These are phyloP conservation scores for Dermolepida albohirtum DNA, from an alignment of 2,888 invertebrate genomes.

Conservation along the genomic window DNA sequence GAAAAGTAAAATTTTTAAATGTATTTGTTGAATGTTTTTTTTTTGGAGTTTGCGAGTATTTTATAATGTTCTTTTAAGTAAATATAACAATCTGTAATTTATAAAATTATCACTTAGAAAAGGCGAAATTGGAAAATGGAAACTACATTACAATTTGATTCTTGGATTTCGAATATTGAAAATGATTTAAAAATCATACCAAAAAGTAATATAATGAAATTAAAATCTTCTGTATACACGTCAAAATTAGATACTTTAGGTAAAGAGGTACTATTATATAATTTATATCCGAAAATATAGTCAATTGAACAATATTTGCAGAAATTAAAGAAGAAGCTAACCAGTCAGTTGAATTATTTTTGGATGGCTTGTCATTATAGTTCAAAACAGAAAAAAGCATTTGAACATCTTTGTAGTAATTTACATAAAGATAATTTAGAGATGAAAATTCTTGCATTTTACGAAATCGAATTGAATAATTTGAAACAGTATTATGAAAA, in stretches of 20 bases:
- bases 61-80: too few species aligned
- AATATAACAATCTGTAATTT: too few species aligned
- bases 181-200: conserved; percentile 7
- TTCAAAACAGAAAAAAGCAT: neutral
- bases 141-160: neutral
- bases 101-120: too few species aligned
- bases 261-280: conserved; percentile 5
- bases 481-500: conserved; percentile 12
- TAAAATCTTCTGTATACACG: neutral
- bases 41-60: too few species aligned
- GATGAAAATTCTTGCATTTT: conserved; percentile 4
- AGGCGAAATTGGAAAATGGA: too few species aligned
- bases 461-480: conserved; percentile 8
- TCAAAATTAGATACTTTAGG: neutral
- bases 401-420: conserved; percentile 3
- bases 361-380: conserved; percentile 5
- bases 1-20: too few species aligned
- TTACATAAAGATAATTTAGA: neutral
- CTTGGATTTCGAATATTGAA: conserved; percentile 1
- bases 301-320: neutral
- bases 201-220: conserved; percentile 8
- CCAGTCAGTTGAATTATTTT: neutral
- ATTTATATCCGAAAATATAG: neutral
- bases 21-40: too few species aligned
- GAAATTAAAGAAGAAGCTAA: conserved; percentile 1